Percentiles rank a stretch among this genome's conserved stretches.
Evolutionary conservation across 2,797 vertebrate genomes (phyloP).

Genomic region (Calcarius lapponicus): DNA sequence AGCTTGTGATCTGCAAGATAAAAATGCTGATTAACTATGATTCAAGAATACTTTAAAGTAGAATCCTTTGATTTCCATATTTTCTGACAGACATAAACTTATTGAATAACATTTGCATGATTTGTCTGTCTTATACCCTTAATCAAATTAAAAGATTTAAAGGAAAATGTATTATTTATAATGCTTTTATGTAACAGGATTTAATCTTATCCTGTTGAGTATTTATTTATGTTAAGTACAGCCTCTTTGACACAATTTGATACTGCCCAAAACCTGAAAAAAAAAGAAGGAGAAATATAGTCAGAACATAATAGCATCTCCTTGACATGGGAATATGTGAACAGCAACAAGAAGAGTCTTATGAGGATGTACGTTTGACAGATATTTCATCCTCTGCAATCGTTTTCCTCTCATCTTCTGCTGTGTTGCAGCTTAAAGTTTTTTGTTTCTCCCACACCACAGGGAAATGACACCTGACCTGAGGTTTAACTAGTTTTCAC

Average conservation of each 20-base stretch:
- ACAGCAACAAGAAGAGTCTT: not conserved
- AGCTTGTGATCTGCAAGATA: constrained; percentile 39
- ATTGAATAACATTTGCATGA: constrained; percentile 59
- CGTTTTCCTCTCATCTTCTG: not conserved
- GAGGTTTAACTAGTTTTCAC: not conserved
- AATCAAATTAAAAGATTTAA: constrained; percentile 58
- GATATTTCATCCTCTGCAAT: not conserved
- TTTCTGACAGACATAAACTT: constrained; percentile 43
- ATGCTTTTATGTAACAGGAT: constrained; percentile 35
- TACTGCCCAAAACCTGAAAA: not conserved
- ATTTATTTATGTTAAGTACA: constrained; percentile 21
- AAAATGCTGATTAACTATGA: constrained; percentile 56
- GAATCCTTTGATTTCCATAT: constrained; percentile 48
- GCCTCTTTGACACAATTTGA: not conserved
- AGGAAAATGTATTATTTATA: constrained; percentile 44
- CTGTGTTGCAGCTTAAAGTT: not conserved
- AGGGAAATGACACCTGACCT: not conserved
- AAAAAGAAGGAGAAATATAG: not conserved
- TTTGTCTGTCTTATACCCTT: constrained; percentile 12
- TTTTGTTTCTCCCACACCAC: not conserved
- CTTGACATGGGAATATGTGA: not conserved
- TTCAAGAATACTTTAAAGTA: constrained; percentile 45
- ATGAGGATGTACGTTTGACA: not conserved
- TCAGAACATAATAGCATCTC: not conserved
- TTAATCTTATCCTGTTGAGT: not conserved